Evolutionary conservation across 2,797 vertebrate genomes (phyloP).

Genomic region (Sebastes steindachneri): DNA sequence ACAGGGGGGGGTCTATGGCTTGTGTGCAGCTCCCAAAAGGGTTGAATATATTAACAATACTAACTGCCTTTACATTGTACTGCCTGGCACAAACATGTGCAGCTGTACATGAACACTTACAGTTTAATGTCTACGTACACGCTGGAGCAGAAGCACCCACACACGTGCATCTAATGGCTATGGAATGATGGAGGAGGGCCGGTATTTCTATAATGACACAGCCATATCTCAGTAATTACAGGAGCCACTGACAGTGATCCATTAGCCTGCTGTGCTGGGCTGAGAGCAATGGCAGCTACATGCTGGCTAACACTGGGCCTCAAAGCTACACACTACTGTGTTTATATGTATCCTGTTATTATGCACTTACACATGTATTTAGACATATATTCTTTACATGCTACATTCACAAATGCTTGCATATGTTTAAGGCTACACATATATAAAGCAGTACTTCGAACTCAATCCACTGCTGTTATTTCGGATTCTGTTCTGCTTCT

Average conservation of each 20-base stretch:
- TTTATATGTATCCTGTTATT: slow-evolving; percentile 4
- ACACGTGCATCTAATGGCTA: slow-evolving; percentile 19
- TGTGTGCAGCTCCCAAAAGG: neutral
- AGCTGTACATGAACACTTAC: neutral
- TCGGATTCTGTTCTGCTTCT: neutral
- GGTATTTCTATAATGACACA: slow-evolving; percentile 57
- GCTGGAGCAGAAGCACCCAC: neutral
- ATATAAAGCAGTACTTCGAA: neutral
- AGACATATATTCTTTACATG: neutral
- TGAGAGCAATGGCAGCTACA: slow-evolving; percentile 26
- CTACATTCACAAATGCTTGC: neutral
- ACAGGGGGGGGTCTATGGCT: neutral
- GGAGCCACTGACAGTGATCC: slow-evolving; percentile 66
- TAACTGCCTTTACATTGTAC: neutral
- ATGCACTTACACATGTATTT: neutral
- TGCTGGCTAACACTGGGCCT: neutral
- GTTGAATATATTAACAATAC: neutral
- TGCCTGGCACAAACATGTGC: neutral
- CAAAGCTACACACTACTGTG: neutral
- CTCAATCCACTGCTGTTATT: neutral
- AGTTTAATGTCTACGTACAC: neutral
- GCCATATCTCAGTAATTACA: slow-evolving; percentile 70
- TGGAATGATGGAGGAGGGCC: slow-evolving; percentile 62
- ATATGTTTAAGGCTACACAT: neutral
- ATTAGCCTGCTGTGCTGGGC: slow-evolving; percentile 53